Base-by-base conservation (phyloP, 1,140 invertebrate genomes). In the Lineus longissimus region DNA sequence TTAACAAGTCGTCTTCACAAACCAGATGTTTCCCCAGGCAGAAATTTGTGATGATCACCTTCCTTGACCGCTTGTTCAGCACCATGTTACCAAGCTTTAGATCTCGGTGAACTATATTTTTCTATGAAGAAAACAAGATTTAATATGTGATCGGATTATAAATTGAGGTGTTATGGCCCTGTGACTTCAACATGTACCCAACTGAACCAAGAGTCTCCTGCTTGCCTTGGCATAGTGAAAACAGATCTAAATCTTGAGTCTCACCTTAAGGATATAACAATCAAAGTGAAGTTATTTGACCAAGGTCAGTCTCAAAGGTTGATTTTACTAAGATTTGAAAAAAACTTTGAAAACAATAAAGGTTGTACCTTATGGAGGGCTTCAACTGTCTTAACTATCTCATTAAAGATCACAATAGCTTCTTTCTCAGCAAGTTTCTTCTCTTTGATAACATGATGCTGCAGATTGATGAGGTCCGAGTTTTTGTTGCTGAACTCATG, bases 21-120 rank as follows among this genome's bases (percentile, higher is more conserved):
- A 87, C 84, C 13, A 92, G 82, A 77, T 90, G 89, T 73, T 91
- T 91, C 0, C 90, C 90, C 22, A 92, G 81, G 78, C 90, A 92
- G 80, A 93, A 92, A 76, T 93, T 93, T 7, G 89, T 90, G 15
- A 92, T 86, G 17, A 86, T 89, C 15, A 92, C 85, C 67, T 88
- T 82, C 59, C 86, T 84, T 0, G 88, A 88, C 69, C 86, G 80
- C 72, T 87, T 87, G 80, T 92, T 88, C 61, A 92, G 78, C 36
- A 92, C 87, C 73, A 93, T 87, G 78, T 93, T 93, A 13, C 89
- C 90, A 54, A 92, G 79, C 78, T 92, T 92, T 51, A 93, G 76
- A 80, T 93, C 90, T 69, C 90, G 85, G 76, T 93, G 91, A 11
- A 92, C 89, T 76, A 93, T 88, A 78, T 92, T 92, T 81, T 86